A percentile compares a stretch with the other conserved stretches of the same genome.
phyloP scores from a whole-genome alignment of 1,140 invertebrate species.

The Heliconius congener region DNA sequence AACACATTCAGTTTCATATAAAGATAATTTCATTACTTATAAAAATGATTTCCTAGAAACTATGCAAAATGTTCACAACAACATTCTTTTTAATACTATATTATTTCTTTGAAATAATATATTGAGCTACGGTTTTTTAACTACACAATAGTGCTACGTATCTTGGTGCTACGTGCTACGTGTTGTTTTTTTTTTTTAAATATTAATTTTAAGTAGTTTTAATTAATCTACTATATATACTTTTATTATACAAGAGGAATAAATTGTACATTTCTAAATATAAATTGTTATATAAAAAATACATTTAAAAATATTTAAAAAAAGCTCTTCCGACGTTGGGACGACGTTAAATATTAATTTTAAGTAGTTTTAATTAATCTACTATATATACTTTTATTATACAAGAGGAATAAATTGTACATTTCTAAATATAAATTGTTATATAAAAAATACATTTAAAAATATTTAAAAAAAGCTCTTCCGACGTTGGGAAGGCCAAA shows the following conservation, averaged over 20 bases:
- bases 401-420: too few relatives aligned
- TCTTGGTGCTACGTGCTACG: conserved; percentile 1
- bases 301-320: too few relatives aligned
- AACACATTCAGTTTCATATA: not conserved
- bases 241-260: too few relatives aligned
- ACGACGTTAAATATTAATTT: not conserved
- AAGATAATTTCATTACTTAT: not conserved
- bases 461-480: too few relatives aligned
- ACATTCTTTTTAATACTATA: not conserved
- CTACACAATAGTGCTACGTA: not conserved
- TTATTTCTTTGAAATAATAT: not conserved
- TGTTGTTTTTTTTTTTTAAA: not conserved
- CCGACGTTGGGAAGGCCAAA: too few relatives aligned
- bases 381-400: not conserved
- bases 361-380: not conserved
- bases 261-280: too few relatives aligned
- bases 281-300: too few relatives aligned
- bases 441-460: too few relatives aligned
- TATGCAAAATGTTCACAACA: not conserved
- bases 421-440: too few relatives aligned
- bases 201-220: not conserved
- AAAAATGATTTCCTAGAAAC: not conserved
- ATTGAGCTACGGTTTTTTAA: not conserved
- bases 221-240: not conserved
- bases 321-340: too few relatives aligned